Evolutionary conservation across 2,888 invertebrate species (phyloP), one percentile per base, ranked within the genome.

Genomic region (Andrena flavipes): DNA sequence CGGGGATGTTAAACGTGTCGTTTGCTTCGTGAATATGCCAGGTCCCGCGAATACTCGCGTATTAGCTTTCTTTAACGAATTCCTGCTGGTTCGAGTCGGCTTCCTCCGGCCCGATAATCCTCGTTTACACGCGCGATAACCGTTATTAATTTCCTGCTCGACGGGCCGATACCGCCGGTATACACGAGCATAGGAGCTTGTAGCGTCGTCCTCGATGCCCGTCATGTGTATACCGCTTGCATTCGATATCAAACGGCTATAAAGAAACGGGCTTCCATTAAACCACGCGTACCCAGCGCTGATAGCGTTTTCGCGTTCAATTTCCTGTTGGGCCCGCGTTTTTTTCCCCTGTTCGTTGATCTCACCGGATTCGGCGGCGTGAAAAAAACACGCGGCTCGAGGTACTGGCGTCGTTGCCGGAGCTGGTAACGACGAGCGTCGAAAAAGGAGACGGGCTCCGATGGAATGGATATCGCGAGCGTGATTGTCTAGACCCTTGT

Each of bases 11-110:
- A 69, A 75, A 63, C 56, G 63, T 62, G 51, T 20, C 20, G 51
- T 51, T 51, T 26, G 56, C 23, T 26, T 56, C 56, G 56, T 2
- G 56, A 29, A 54, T 30, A 23, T 3, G 7, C 6, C n/a, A 30
- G 51, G 48, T 13, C 23, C 60, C 33, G n/a, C 62, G 5, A 56
- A 76, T 71, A 80, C 80, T 80, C 74, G 70, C 80, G 71, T 80
- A 82, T 82, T 82, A 76, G 71, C 72, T 80, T 80, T 76, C 71
- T 68, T 71, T 20, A 60, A 80, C 76, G 75, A 68, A 80, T 76
- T 80, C 67, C 59, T 23, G 1, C 8, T 71, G 51, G 54, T 33
- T 54, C n/a, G n/a, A 33, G 26, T 23, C 33, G 30, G 35, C 33
- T 13, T 30, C 29, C 33, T 29, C 13, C 4, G 20, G 10, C 49